Percentiles rank a stretch among this genome's conserved stretches.
phyloP scores from a whole-genome alignment of 2,888 invertebrate species.

The Agrenia bidenticulata region DNA sequence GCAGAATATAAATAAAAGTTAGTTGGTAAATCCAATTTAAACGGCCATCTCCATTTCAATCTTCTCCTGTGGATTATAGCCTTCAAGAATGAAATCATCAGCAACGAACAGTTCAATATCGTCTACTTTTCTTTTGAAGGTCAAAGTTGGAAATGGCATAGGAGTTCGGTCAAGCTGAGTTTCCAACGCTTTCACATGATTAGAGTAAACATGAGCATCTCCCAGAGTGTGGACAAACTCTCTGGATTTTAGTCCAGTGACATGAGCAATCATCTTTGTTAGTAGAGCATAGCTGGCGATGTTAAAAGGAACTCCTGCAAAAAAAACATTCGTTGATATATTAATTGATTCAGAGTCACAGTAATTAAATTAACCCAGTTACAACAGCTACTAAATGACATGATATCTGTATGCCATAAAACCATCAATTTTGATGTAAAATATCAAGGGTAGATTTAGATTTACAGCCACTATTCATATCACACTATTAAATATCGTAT shows the following conservation, averaged over 20 bases:
- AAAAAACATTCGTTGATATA: too few relatives aligned
- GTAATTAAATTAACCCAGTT: too few relatives aligned
- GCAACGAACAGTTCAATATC: slow-evolving; percentile 81
- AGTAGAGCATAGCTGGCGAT: slow-evolving; percentile 94
- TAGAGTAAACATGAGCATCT: slow-evolving; percentile 91
- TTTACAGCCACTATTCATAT: too few relatives aligned
- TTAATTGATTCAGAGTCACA: too few relatives aligned
- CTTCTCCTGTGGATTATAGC: slow-evolving; percentile 84
- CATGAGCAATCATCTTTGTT: slow-evolving; percentile 93
- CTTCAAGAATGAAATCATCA: slow-evolving; percentile 81
- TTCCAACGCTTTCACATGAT: slow-evolving; percentile 80
- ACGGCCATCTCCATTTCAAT: slow-evolving; percentile 93
- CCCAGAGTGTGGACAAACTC: slow-evolving; percentile 94
- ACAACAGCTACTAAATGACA: too few relatives aligned
- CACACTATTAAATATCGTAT: too few relatives aligned
- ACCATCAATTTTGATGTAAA: too few relatives aligned
- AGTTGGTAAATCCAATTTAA: slow-evolving; percentile 56
- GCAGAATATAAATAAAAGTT: background rate
- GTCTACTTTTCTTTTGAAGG: slow-evolving; percentile 70
- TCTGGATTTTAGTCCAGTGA: slow-evolving; percentile 87
- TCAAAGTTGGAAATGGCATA: slow-evolving; percentile 76
- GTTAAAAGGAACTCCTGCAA: slow-evolving; percentile 61
- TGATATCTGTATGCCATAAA: too few relatives aligned
- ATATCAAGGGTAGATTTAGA: too few relatives aligned
- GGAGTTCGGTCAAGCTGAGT: slow-evolving; percentile 78